Percentiles rank a stretch among this genome's conserved stretches.
Evolutionary conservation across 2,888 invertebrate species (phyloP).

Genomic region (Scaptomyza flava): DNA sequence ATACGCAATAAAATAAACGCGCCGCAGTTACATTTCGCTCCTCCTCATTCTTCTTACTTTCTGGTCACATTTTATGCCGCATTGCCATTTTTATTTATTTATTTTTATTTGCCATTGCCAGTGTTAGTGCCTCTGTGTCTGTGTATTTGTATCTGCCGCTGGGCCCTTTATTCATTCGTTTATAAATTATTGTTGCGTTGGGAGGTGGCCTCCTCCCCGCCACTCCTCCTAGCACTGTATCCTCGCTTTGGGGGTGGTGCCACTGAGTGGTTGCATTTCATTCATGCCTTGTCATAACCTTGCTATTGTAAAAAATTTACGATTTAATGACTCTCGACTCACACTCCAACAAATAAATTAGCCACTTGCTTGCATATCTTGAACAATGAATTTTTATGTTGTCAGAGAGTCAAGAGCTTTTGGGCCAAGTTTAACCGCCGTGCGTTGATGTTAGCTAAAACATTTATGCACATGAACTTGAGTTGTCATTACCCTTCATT

Average conservation of each 20-base stretch:
- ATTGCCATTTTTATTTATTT: conserved; percentile 80
- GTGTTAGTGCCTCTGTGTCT: conserved; percentile 10
- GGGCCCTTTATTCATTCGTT: conserved; percentile 76
- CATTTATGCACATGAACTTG: conserved; percentile 51
- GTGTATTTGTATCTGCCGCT: conserved; percentile 23
- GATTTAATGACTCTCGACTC: conserved; percentile 59
- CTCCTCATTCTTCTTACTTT: conserved; percentile 11
- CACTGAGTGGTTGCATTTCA: too few relatives aligned
- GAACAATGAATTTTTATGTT: conserved; percentile 19
- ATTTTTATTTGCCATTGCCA: conserved; percentile 72
- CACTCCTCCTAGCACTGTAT: conserved; percentile 45
- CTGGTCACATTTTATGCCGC: conserved; percentile 72
- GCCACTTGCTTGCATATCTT: conserved; percentile 26
- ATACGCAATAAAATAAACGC: conserved; percentile 79
- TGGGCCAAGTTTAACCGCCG: conserved; percentile 29
- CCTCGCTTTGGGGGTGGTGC: too few relatives aligned
- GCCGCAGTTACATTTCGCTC: conserved; percentile 69
- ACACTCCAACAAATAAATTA: conserved; percentile 44
- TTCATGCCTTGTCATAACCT: too few relatives aligned
- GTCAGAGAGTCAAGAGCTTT: conserved; percentile 43
- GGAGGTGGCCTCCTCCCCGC: not conserved
- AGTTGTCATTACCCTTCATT: conserved; percentile 55
- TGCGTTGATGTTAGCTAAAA: conserved; percentile 28
- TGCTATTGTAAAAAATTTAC: too few relatives aligned
- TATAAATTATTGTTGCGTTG: conserved; percentile 75